These are phyloP conservation scores for Aquatica leii DNA, from an alignment of 2,888 invertebrate species.

Conservation along the genomic window DNA sequence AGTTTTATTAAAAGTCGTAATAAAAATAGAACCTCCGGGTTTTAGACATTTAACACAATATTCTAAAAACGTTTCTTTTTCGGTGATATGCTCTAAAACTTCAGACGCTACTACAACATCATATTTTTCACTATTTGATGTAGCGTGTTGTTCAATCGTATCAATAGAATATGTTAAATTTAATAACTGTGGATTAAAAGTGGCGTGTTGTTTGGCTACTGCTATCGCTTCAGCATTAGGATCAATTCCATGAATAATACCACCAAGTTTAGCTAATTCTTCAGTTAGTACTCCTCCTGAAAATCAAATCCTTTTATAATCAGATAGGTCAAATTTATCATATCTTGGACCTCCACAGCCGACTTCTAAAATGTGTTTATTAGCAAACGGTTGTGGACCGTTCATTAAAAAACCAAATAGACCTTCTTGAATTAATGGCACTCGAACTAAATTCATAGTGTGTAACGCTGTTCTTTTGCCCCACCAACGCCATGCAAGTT, in stretches of 20 bases:
- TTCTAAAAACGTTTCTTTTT: conserved; percentile 74
- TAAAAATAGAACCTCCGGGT: conserved; percentile 74
- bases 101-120: conserved; percentile 90
- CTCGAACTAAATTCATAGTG: conserved; percentile 75
- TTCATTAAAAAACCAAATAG: conserved; percentile 63
- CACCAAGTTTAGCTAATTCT: conserved; percentile 82
- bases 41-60: conserved; percentile 67
- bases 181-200: conserved; percentile 56
- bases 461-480: conserved; percentile 76
- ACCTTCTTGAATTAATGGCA: conserved; percentile 79
- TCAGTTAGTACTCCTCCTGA: conserved; percentile 57
- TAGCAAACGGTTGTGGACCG: conserved; percentile 66
- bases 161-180: conserved; percentile 62
- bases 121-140: conserved; percentile 64
- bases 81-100: conserved; percentile 86
- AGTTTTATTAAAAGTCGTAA: conserved; percentile 74
- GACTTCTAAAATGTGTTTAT: conserved; percentile 80
- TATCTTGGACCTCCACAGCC: conserved; percentile 84
- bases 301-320: conserved; percentile 59
- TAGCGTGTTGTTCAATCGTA: conserved; percentile 66
- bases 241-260: conserved; percentile 83
- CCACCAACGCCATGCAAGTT: conserved; percentile 78
- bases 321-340: background rate
- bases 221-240: conserved; percentile 75
- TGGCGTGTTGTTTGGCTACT: conserved; percentile 73